Percentiles rank a stretch among this genome's conserved stretches.
Conservation (phyloP, 2,888 invertebrate species). For the Drosophila macrospina region DNA sequence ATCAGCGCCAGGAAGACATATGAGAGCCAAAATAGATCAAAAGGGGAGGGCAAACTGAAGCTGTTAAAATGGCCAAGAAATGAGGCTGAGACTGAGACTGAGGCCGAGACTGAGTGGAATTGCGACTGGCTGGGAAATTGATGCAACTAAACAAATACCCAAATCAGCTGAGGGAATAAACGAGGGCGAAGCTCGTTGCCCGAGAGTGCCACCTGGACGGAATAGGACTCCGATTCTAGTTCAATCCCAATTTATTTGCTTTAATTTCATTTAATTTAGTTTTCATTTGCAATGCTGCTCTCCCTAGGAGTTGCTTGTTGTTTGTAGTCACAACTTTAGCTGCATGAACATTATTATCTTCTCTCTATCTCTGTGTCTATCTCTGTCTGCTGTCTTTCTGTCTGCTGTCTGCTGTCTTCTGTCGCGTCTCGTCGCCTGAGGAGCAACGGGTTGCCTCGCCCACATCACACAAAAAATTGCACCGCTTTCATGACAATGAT, state of each 20-base stretch:
- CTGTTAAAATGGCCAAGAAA: constrained; percentile 41
- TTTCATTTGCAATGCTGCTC: constrained; percentile 8
- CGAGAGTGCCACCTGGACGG: background rate
- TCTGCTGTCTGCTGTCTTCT: constrained; percentile 30
- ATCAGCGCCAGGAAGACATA: constrained; percentile 49
- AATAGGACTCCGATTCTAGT: background rate
- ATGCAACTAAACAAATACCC: constrained; percentile 54
- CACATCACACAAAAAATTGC: constrained; percentile 52
- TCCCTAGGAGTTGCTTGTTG: constrained; percentile 12
- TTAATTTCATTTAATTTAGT: constrained; percentile 9
- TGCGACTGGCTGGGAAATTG: constrained; percentile 45
- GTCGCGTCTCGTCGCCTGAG: constrained; percentile 61
- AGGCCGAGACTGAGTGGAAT: constrained; percentile 76
- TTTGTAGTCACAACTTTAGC: constrained; percentile 56
- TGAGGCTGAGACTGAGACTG: constrained; percentile 67
- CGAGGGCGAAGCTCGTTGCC: background rate
- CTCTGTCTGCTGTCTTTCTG: constrained; percentile 9
- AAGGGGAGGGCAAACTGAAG: constrained; percentile 27
- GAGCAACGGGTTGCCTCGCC: constrained; percentile 41
- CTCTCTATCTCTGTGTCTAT: constrained; percentile 12
- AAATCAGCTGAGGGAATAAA: background rate
- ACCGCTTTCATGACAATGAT: constrained; percentile 73
- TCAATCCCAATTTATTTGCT: background rate
- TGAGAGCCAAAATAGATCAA: constrained; percentile 56
- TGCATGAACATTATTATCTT: constrained; percentile 67